These are phyloP conservation scores for Syrrhaptes paradoxus DNA, from an alignment of 2,113 vertebrate genomes.

Conservation along the genomic window DNA sequence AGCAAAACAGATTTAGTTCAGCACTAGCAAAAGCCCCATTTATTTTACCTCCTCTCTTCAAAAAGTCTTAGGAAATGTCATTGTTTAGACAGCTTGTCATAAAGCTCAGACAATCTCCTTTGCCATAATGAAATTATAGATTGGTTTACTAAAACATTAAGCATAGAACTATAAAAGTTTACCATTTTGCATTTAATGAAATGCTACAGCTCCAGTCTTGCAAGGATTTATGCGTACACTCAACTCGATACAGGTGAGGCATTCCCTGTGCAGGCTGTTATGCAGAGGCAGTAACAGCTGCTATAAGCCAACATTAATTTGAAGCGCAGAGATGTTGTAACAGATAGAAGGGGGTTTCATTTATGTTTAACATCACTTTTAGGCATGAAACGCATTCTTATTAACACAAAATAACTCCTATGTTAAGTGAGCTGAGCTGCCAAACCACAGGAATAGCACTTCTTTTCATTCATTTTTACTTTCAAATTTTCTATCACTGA, in stretches of 20 bases:
- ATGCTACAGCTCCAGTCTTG: neutral
- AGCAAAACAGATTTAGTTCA: neutral
- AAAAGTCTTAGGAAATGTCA: neutral
- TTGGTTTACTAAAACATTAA: conserved; percentile 25
- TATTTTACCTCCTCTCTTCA: neutral
- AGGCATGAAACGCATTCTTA: neutral
- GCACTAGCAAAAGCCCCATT: neutral
- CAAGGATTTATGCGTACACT: neutral
- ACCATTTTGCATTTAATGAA: conserved; percentile 2
- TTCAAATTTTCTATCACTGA: neutral
- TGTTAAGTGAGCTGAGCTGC: neutral
- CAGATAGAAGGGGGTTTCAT: neutral
- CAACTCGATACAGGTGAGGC: neutral
- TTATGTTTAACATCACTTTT: neutral
- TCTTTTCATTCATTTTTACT: neutral
- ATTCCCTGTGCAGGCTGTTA: neutral
- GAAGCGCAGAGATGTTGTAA: neutral
- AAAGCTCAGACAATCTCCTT: neutral
- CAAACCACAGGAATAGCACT: neutral
- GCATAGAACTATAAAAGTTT: neutral
- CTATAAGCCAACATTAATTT: neutral
- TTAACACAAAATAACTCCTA: neutral
- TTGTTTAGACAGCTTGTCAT: neutral
- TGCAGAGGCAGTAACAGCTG: neutral
- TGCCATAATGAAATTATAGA: conserved; percentile 6